These are phyloP conservation scores for Notechis scutatus DNA, from an alignment of 2,113 vertebrate genomes.

Conservation along the genomic window DNA sequence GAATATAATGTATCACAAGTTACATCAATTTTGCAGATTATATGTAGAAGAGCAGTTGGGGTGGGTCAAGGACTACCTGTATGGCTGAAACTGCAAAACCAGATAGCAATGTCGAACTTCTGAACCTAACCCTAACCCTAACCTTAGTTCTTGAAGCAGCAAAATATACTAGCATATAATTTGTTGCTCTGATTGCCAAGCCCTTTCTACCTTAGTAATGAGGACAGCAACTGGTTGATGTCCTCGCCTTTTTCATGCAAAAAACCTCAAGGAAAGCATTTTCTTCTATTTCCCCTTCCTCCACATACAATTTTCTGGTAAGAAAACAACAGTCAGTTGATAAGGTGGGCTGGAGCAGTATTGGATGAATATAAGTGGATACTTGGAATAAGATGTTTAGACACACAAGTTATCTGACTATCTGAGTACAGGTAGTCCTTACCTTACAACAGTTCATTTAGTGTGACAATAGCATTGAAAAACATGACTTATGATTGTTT, in stretches of 20 bases:
- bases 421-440: background rate
- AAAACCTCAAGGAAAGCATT: background rate
- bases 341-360: background rate
- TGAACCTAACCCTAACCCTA: background rate
- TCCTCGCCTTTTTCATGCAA: background rate
- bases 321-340: background rate
- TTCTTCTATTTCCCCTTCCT: background rate
- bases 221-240: background rate
- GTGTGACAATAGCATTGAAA: too few species aligned
- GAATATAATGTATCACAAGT: conserved; percentile 41
- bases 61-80: too few species aligned
- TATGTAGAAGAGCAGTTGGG: conserved; percentile 44
- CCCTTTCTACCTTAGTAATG: background rate
- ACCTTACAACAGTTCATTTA: too few species aligned
- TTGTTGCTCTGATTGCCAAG: background rate
- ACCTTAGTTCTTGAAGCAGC: background rate
- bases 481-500: too few species aligned
- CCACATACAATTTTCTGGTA: background rate
- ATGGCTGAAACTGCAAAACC: background rate
- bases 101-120: background rate
- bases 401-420: background rate
- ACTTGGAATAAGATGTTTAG: background rate
- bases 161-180: background rate
- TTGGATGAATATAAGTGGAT: background rate
- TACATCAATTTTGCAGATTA: conserved; percentile 67